Conservation (phyloP, 2,888 invertebrate species). For the Rhagonycha lutea region DNA sequence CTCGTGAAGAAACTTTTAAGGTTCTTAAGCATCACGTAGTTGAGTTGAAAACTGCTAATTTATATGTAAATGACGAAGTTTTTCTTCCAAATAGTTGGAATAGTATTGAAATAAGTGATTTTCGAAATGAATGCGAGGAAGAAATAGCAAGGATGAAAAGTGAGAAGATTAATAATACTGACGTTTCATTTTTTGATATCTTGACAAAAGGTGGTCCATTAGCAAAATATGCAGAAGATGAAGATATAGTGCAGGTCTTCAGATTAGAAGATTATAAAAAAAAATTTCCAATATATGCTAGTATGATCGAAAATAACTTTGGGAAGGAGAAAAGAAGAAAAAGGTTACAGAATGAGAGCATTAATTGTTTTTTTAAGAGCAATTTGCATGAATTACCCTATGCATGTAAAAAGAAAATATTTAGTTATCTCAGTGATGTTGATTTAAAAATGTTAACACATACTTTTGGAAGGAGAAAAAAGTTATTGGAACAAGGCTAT, state of each 20-base stretch:
- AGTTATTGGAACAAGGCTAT: too few relatives aligned
- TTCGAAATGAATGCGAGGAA: background rate
- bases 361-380: background rate
- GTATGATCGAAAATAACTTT: slow-evolving; percentile 11
- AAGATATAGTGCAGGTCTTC: too few relatives aligned
- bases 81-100: too few relatives aligned
- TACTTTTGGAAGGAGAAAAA: too few relatives aligned
- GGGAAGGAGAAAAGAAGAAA: slow-evolving; percentile 12
- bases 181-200: background rate
- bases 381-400: background rate
- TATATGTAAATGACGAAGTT: too few relatives aligned
- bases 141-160: background rate
- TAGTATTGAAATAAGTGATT: background rate
- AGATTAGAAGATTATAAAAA: too few relatives aligned
- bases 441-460: background rate
- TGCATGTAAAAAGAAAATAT: background rate
- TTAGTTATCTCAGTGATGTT: background rate
- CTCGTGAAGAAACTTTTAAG: too few relatives aligned
- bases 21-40: too few relatives aligned
- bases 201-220: too few relatives aligned
- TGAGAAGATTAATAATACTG: background rate
- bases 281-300: background rate
- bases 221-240: too few relatives aligned
- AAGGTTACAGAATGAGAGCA: slow-evolving; percentile 4
- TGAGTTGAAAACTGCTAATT: background rate